Percentiles rank a stretch among this genome's conserved stretches.
Evolutionary conservation across 1,140 invertebrate species (phyloP).

Genomic region (Diprion similis): DNA sequence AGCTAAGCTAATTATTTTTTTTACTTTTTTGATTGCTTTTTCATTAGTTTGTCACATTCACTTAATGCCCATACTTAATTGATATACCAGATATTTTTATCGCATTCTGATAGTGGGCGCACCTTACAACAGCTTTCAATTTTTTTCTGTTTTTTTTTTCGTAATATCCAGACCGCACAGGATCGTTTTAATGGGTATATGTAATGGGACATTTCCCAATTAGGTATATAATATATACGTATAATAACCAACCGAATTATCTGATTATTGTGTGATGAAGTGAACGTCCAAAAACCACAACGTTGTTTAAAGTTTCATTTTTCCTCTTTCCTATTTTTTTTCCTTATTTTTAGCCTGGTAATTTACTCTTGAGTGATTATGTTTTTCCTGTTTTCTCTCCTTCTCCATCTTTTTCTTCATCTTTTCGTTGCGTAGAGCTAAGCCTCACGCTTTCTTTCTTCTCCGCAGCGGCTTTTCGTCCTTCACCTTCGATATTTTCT

Average conservation of each 20-base stretch:
- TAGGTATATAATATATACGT: too few species aligned
- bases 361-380: too few species aligned
- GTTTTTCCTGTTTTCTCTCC: constrained; percentile 13
- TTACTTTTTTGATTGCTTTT: constrained; percentile 7
- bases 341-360: too few species aligned
- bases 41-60: background rate
- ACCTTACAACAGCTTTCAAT: constrained; percentile 18
- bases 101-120: background rate
- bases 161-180: constrained; percentile 32
- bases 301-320: too few species aligned
- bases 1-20: background rate
- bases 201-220: too few species aligned
- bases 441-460: background rate
- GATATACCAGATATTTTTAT: background rate
- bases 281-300: constrained; percentile 35
- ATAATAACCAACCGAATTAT: too few species aligned
- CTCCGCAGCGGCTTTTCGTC: constrained; percentile 14
- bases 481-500: background rate
- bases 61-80: background rate
- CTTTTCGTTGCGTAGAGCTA: background rate
- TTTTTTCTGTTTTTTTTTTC: constrained; percentile 22
- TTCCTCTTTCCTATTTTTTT: too few species aligned
- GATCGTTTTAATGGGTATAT: background rate
- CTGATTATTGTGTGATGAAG: constrained; percentile 5
- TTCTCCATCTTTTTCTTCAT: constrained; percentile 9